A percentile compares a stretch with the other conserved stretches of the same genome.
These are phyloP conservation scores for Condylura cristata DNA, from an alignment of 2,113 vertebrate species.

Conservation along the genomic window DNA sequence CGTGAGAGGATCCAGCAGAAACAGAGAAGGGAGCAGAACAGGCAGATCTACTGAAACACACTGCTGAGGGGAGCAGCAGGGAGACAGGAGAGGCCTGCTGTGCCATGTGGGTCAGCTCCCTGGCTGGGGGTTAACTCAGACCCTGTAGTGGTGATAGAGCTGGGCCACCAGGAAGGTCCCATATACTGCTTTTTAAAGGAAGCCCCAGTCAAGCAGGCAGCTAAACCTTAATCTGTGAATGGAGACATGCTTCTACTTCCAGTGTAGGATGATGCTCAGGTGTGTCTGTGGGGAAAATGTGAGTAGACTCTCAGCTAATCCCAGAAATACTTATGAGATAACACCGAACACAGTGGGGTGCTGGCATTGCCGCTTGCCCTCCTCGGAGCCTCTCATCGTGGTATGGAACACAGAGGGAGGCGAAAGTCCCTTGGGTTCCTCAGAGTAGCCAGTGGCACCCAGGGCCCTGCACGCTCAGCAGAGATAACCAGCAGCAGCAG, in stretches of 20 bases:
- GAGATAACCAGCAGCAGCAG: not conserved
- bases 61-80: no score
- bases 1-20: no score
- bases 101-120: no score
- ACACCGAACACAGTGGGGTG: not conserved
- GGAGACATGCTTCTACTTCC: conserved; percentile 10
- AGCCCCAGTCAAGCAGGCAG: not conserved
- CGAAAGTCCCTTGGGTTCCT: not conserved
- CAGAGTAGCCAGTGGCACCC: not conserved
- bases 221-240: not conserved
- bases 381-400: not conserved
- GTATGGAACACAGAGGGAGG: not conserved
- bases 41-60: no score
- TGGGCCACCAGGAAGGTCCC: no score
- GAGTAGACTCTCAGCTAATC: not conserved
- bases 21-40: no score
- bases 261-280: not conserved
- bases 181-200: conserved; percentile 11
- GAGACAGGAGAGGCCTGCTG: no score
- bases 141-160: no score
- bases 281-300: not conserved
- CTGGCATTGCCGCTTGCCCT: not conserved
- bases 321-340: conserved; percentile 24
- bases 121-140: no score
- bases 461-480: not conserved